Conservation (phyloP, 2,797 vertebrate genomes). For the Champsocephalus gunnari region DNA sequence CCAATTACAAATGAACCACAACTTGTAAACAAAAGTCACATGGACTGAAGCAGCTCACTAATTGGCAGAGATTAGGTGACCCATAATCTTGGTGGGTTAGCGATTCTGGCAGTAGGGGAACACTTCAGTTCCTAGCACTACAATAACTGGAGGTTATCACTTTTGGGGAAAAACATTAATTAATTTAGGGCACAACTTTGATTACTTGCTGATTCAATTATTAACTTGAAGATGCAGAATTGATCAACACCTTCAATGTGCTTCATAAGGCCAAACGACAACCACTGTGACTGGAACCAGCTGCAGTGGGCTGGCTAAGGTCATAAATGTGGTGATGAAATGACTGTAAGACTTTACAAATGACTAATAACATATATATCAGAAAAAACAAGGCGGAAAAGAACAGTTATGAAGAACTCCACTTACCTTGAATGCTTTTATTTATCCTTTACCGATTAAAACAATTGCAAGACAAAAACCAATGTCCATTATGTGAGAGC, state of each 20-base stretch:
- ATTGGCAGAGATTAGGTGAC: conserved; percentile 24
- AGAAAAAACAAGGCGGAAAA: conserved; percentile 27
- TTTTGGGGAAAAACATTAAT: not conserved
- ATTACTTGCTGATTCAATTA: no score
- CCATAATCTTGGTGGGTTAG: conserved; percentile 11
- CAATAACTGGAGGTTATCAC: not conserved
- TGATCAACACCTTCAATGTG: not conserved
- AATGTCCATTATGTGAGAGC: conserved; percentile 31
- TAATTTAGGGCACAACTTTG: not conserved
- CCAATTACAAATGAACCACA: conserved; percentile 35
- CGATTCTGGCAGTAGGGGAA: conserved; percentile 3
- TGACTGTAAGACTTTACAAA: conserved; percentile 2
- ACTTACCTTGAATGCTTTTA: conserved; percentile 70
- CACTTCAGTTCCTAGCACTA: not conserved
- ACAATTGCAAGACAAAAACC: conserved; percentile 39
- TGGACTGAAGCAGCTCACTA: conserved; percentile 14
- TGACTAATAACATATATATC: conserved; percentile 12
- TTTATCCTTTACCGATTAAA: conserved; percentile 54
- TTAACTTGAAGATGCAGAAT: not conserved
- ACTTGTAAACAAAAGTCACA: conserved; percentile 31
- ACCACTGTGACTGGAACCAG: not conserved
- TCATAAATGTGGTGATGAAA: not conserved
- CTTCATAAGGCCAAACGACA: not conserved
- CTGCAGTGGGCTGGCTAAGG: conserved; percentile 1
- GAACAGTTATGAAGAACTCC: conserved; percentile 33